Base-by-base conservation (phyloP, 1,140 invertebrate species). In the Meloidogyne hapla region DNA sequence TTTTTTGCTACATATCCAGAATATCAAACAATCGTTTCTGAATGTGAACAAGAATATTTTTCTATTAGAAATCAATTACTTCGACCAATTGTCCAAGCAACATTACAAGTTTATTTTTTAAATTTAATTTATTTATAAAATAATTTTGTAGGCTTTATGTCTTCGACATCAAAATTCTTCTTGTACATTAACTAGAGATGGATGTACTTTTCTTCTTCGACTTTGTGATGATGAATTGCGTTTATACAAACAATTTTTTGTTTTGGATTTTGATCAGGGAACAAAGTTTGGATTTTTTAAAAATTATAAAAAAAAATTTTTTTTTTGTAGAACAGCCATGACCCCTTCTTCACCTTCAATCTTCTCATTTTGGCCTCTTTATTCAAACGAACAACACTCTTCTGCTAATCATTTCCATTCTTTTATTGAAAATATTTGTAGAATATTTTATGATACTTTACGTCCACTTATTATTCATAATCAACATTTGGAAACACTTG, bases 381-480 rank as follows among this genome's bases (percentile, higher is more conserved):
- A 38, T 48, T 62, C 62, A 75, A 25, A 56, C 10, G 40, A 56
- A 38, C 45, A 61, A 40, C 56, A 77, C 33, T 78, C 74, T 45
- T 56, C 48, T 56, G 78, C 77, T 78, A 63, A 75, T 64, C 61
- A 76, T 8, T 85, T 79, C 76, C 89, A 89, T 80, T 83, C 88
- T n/a, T 92, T 91, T 86, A 84, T 98, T 28, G 93, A 94, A 81
- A 91, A 91, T 0, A 87, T 99, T 0, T 98, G 95, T 86, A 92
- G 92, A 18, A 91, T 92, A 65, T 87, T 99, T 9, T 99, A 99
- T 86, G 96, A 99, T 85, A 92, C 91, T 1, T 88, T 99, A 72
- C 90, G 96, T n/a, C 95, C 97, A 1, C 91, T 94, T 71, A 93
- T 99, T 48, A 96, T 99, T 78, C 94, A 96, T 85, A 94, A 98